Evolutionary conservation across 2,797 vertebrate genomes (phyloP), one percentile per base, ranked within the genome.

Genomic region (Astyanax mexicanus): DNA sequence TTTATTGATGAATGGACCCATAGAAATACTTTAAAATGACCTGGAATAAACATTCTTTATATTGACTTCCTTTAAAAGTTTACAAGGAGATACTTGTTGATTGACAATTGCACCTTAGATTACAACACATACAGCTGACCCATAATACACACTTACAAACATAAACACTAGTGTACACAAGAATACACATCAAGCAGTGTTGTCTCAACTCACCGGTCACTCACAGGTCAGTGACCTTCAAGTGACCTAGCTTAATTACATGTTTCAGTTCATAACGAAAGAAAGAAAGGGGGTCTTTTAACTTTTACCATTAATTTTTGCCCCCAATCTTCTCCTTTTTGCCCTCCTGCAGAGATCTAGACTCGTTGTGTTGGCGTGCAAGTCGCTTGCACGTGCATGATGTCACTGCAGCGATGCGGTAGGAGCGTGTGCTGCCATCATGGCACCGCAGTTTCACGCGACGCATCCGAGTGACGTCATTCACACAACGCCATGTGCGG

Each of bases 351-450:
- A 83, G 86, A 88, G 87, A 93, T 65, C 91, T 94, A 4, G 97
- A 99, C 70, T 96, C 93, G 0, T 99, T 99, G 89, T 96, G 95
- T 81, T 97, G 93, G 68, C 96, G 92, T 23, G 94, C 94, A 89
- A 96, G 97, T 60, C 95, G 88, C 87, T 99, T 98, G 89, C 97
- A 99, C 80, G 93, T 98, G 91, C 97, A 99, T 78, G 97, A 96
- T 0, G 95, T 98, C 81, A 99, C 96, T 81, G 96, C 95, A 0
- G 94, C 96, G 81, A 99, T 92, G 88, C 96, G 97, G 92, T 99
- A 99, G 88, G 96, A 97, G 90, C 97, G 93, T 29, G 93, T 92
- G 89, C 93, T 96, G 82, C 96, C 96, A 0, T 98, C 96, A 69
- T 93, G 94, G 67, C 97, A 99, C 85, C 94, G 94, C 29, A 99